phyloP scores from a whole-genome alignment of 2,113 vertebrate genomes.

The Cryptoleucopteryx plumbea region DNA sequence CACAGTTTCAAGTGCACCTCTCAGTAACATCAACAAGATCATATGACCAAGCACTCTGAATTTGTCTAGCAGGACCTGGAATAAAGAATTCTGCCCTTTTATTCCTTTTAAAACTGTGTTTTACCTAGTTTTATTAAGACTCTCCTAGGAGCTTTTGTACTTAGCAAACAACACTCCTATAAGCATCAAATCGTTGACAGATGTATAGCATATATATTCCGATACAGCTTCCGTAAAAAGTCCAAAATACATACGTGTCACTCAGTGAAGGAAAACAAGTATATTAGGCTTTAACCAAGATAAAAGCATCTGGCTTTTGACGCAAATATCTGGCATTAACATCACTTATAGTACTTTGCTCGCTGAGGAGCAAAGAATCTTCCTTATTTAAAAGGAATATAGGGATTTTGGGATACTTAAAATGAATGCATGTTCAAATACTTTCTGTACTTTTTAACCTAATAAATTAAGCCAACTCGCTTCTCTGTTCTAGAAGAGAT shows the following conservation, averaged over 20 bases:
- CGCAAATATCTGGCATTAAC: neutral
- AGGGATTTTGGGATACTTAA: neutral
- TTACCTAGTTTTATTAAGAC: neutral
- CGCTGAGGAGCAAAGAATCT: neutral
- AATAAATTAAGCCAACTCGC: neutral
- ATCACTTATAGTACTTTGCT: neutral
- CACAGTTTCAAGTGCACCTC: neutral
- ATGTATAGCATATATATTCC: neutral
- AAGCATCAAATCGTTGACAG: neutral
- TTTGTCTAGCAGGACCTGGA: neutral
- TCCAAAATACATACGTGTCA: neutral
- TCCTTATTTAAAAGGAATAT: neutral
- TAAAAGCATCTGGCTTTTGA: neutral
- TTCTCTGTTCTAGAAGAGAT: neutral
- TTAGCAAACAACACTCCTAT: neutral
- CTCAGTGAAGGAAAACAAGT: neutral
- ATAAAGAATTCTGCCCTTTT: neutral
- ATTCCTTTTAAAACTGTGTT: neutral
- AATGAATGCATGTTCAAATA: neutral
- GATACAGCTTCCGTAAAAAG: neutral
- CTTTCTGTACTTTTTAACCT: neutral
- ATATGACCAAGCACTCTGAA: neutral
- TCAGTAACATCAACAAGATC: neutral
- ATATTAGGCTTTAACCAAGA: neutral
- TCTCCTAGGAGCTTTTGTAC: neutral